Percentiles rank a stretch among this genome's conserved stretches.
These are phyloP conservation scores for Himalopsyche kuldschensis DNA, from an alignment of 2,888 invertebrate genomes.

Conservation along the genomic window DNA sequence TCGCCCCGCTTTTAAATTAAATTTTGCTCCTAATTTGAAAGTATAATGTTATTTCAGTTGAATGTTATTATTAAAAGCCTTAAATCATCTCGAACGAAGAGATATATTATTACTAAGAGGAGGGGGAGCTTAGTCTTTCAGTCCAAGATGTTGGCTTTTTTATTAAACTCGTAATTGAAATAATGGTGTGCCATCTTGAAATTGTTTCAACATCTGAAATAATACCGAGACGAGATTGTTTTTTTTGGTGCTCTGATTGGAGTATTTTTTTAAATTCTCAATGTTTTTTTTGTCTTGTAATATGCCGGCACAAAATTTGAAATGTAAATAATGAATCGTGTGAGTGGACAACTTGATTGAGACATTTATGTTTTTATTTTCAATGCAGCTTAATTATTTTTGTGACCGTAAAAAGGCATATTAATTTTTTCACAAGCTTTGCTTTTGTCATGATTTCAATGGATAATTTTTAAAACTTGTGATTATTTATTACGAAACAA, in stretches of 20 bases:
- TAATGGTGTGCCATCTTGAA: conserved; percentile 16
- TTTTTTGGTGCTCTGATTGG: not conserved
- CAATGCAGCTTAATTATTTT: too few relatives aligned
- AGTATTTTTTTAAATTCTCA: not conserved
- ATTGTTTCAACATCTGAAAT: conserved; percentile 35
- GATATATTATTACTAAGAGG: conserved; percentile 22
- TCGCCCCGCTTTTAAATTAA: conserved; percentile 58
- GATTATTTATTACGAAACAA: too few relatives aligned
- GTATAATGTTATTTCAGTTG: conserved; percentile 64
- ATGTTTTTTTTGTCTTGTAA: not conserved
- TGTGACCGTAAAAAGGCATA: too few relatives aligned
- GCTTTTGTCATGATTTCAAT: too few relatives aligned
- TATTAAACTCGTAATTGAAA: conserved; percentile 21
- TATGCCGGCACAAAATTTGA: not conserved
- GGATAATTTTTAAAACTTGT: too few relatives aligned
- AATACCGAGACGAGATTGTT: conserved; percentile 6
- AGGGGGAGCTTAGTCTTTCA: conserved; percentile 11
- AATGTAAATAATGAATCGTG: not conserved
- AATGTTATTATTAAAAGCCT: conserved; percentile 63
- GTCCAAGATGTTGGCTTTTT: conserved; percentile 26
- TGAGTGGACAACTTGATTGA: not conserved
- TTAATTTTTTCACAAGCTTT: too few relatives aligned
- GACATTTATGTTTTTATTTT: not conserved
- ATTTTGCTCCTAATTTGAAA: conserved; percentile 65
- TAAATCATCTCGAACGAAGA: conserved; percentile 54